A percentile compares a stretch with the other conserved stretches of the same genome.
These are phyloP conservation scores for Capreolus pygargus DNA, from an alignment of 2,113 vertebrate genomes.

Conservation along the genomic window DNA sequence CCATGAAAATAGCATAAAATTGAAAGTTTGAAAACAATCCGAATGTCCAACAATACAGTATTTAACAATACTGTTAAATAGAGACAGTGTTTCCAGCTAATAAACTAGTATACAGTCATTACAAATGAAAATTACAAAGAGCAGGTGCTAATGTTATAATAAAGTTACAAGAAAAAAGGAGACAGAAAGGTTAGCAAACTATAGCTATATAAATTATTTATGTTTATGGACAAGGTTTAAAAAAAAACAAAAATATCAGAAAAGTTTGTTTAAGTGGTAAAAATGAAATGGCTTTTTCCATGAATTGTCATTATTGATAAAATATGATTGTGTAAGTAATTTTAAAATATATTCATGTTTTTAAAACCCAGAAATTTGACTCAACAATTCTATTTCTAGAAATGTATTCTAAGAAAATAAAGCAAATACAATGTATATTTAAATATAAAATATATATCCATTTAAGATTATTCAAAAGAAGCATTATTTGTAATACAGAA, in stretches of 20 bases:
- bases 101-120: not conserved
- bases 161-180: not conserved
- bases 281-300: not conserved
- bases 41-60: not conserved
- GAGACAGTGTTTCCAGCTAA: not conserved
- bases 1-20: not conserved
- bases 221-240: not conserved
- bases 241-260: not conserved
- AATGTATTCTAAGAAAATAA: not conserved
- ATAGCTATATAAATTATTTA: not conserved
- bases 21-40: not conserved
- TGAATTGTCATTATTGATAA: not conserved
- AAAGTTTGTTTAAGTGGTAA: not conserved
- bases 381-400: not conserved
- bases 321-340: not conserved
- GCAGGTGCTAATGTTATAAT: not conserved
- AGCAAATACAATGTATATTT: not conserved
- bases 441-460: not conserved
- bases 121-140: not conserved
- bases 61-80: not conserved
- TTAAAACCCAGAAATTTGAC: not conserved
- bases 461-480: not conserved
- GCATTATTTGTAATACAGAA: not conserved
- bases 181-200: not conserved
- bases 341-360: not conserved